Conservation (phyloP, 2,888 invertebrate genomes). For the Sminthurides aquaticus region DNA sequence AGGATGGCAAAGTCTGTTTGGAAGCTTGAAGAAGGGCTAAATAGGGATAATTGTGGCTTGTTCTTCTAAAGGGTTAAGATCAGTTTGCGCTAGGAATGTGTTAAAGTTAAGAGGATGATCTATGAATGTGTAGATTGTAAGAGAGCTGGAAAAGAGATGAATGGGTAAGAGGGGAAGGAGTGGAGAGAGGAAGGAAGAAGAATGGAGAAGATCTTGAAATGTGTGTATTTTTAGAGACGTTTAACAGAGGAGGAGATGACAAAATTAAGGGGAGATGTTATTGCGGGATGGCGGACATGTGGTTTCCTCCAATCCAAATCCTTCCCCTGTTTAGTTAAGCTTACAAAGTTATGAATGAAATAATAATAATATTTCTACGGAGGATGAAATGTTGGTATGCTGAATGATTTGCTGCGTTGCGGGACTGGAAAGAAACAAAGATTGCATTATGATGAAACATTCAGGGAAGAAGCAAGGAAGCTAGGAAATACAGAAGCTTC, state of each 20-base stretch:
- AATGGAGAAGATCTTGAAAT: not conserved
- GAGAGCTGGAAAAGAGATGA: not conserved
- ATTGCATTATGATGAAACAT: too few species aligned
- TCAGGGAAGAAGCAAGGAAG: too few species aligned
- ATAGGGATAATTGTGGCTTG: constrained; percentile 30
- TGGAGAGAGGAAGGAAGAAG: not conserved
- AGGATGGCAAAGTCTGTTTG: not conserved
- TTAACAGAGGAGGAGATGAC: constrained; percentile 21
- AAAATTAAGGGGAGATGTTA: constrained; percentile 14
- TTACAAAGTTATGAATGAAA: not conserved
- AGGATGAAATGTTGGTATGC: not conserved
- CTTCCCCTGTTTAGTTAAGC: not conserved
- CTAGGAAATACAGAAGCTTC: too few species aligned
- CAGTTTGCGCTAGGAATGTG: not conserved
- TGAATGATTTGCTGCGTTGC: not conserved
- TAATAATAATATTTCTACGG: not conserved
- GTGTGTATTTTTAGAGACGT: constrained; percentile 21
- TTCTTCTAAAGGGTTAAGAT: constrained; percentile 29
- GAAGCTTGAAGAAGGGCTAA: constrained; percentile 17
- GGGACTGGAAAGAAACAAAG: too few species aligned
- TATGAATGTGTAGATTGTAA: not conserved
- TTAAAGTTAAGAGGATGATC: not conserved
- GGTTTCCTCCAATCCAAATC: not conserved
- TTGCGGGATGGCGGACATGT: constrained; percentile 12
- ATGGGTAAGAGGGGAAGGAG: not conserved